Evolutionary conservation across 1,140 invertebrate species (phyloP), one percentile per base, ranked within the genome.

Genomic region (Euura lappo): DNA sequence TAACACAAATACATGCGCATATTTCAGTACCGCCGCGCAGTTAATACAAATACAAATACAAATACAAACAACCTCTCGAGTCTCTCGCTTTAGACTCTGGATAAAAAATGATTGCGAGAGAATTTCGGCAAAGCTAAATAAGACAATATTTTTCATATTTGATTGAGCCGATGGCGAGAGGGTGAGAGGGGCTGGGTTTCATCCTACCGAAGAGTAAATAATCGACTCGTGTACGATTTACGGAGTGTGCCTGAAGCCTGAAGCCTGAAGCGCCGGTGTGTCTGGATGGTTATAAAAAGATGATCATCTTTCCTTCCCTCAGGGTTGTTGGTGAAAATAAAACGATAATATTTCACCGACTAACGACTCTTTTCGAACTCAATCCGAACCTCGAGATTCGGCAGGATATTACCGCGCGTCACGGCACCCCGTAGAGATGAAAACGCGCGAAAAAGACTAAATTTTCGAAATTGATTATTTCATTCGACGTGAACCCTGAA

Each of bases 311-410:
- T 28, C 28, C 28, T 28, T 28, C 28, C 28, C 28, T 28, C 28
- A 28, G 28, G 28, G 28, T 28, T 28, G 28, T 28, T 28, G 51
- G 51, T 60, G 51, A 60, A 28, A 60, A 60, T 60, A 60, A 60
- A 60, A 60, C 51, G 51, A 60, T 60, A 3, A 60, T 60, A 60
- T 60, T 60, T 60, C 51, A 60, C 51, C 51, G 51, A 60, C 51
- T 60, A 60, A 60, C 51, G 51, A n/a, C 51, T 60, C 51, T 60
- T 60, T 60, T 6, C 51, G 8, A 60, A 60, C 51, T 60, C 51
- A 60, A 11, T 6, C 8, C 13, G 8, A 60, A n/a, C 51, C 51
- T 60, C 51, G 51, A 8, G 2, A 11, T 60, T 6, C 13, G 8
- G 51, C 51, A 60, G 6, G 51, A 60, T 60, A 60, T 60, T 60